Evolutionary conservation across 2,888 invertebrate genomes (phyloP), one percentile per base, ranked within the genome.

Genomic region (Ceraclea dissimilis): DNA sequence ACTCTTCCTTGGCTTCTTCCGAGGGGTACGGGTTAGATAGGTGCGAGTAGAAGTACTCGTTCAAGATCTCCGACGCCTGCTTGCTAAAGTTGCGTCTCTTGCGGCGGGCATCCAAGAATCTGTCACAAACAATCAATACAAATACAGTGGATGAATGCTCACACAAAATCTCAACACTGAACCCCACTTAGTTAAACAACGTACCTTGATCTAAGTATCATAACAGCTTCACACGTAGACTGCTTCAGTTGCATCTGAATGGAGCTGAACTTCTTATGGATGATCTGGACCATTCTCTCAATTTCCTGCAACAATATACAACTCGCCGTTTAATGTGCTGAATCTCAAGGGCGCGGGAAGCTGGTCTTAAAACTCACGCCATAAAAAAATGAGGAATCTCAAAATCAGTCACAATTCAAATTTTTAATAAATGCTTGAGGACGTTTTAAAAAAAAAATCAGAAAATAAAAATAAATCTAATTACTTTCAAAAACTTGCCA

Each of bases 21-120:
- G 95, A 95, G 63, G 99, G 99, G 80, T 99, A 99, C 26, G 99
- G 99, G 82, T 99, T 99, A 71, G 94, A 95, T 68, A 99, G 84
- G 78, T 99, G 98, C 67, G 97, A 97, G 79, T 99, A 99, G 79
- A 99, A 99, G 76, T 99, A 99, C 79, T 99, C 98, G 77, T 99
- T 99, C 66, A 99, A 83, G 67, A 98, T 94, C 81, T 99, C 98
- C 21, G 98, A 98, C 55, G 98, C 98, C 75, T 98, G 97, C 80
- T 99, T 99, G 83, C 96, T 97, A 78, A 99, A 99, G 79, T 99
- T 99, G 68, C 98, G 86, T 65, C 98, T 86, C 76, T 99, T 99
- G 63, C 89, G 84, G 65, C 89, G 79, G 71, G 87, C 87, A 72
- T 88, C 86, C 66, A 86, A 76, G 75, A 86, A 87, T 65, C 86